These are phyloP conservation scores for Clupea harengus DNA, from an alignment of 2,113 vertebrate genomes.

Conservation along the genomic window DNA sequence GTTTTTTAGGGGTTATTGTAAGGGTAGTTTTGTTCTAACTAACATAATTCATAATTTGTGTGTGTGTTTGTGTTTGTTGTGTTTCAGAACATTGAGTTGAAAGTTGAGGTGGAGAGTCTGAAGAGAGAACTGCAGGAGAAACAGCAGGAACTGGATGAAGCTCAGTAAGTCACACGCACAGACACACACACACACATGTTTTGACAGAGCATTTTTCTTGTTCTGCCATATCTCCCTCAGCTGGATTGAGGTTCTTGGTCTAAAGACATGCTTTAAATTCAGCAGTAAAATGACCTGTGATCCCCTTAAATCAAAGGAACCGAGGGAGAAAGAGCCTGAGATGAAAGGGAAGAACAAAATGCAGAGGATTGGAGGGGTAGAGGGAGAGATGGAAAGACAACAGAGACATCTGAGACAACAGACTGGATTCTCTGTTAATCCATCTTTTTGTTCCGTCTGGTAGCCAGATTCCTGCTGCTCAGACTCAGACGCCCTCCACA, in stretches of 20 bases:
- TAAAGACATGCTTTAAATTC: not conserved
- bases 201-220: not conserved
- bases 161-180: constrained; percentile 74
- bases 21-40: not conserved
- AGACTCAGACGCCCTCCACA: not conserved
- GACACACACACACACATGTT: not conserved
- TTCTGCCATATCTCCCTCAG: not conserved
- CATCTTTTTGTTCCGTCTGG: not conserved
- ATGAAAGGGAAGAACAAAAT: not conserved
- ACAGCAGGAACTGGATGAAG: constrained; percentile 77
- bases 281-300: not conserved
- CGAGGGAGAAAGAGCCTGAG: not conserved
- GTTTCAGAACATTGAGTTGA: constrained; percentile 91
- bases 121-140: constrained; percentile 89
- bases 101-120: constrained; percentile 91
- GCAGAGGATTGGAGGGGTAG: not conserved
- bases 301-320: not conserved
- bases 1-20: too few relatives aligned
- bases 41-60: not conserved
- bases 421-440: not conserved
- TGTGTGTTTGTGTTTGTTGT: not conserved
- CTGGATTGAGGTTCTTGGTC: not conserved
- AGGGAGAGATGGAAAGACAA: not conserved
- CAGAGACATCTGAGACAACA: constrained; percentile 5
- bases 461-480: constrained; percentile 18